phyloP scores from a whole-genome alignment of 2,113 vertebrate species.

The Clarias magur region DNA sequence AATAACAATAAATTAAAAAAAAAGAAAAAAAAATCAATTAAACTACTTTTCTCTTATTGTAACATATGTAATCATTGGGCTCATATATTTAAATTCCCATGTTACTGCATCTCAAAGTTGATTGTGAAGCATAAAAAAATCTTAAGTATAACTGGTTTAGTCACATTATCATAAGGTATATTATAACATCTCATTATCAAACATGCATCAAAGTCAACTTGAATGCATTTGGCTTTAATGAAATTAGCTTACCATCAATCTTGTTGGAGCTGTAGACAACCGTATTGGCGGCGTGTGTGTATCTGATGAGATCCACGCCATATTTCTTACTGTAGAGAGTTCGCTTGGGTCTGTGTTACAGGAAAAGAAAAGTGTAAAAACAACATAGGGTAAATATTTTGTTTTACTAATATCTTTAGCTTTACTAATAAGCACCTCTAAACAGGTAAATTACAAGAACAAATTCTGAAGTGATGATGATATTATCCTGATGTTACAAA shows the following conservation, averaged over 20 bases:
- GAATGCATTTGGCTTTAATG: not conserved
- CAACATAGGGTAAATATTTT: no score
- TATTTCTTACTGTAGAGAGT: slow-evolving; percentile 99
- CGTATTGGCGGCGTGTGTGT: slow-evolving; percentile 97
- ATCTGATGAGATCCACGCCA: slow-evolving; percentile 97
- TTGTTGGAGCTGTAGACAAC: slow-evolving; percentile 99
- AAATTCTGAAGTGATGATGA: not conserved
- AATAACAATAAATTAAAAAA: not conserved
- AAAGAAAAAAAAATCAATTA: no score
- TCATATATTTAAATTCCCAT: not conserved
- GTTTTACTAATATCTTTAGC: not conserved
- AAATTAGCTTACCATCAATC: slow-evolving; percentile 86
- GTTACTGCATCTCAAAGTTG: not conserved
- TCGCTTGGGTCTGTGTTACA: slow-evolving; percentile 86
- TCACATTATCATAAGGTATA: not conserved
- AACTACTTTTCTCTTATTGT: not conserved
- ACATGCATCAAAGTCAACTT: not conserved
- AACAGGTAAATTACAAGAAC: not conserved
- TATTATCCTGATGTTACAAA: not conserved
- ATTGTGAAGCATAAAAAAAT: not conserved
- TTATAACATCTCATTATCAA: not conserved
- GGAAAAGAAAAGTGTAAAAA: not conserved
- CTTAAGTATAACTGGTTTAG: not conserved
- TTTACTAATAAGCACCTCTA: not conserved
- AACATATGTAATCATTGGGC: not conserved